These are phyloP conservation scores for Athene cunicularia DNA, from an alignment of 2,113 vertebrate species.

Conservation along the genomic window DNA sequence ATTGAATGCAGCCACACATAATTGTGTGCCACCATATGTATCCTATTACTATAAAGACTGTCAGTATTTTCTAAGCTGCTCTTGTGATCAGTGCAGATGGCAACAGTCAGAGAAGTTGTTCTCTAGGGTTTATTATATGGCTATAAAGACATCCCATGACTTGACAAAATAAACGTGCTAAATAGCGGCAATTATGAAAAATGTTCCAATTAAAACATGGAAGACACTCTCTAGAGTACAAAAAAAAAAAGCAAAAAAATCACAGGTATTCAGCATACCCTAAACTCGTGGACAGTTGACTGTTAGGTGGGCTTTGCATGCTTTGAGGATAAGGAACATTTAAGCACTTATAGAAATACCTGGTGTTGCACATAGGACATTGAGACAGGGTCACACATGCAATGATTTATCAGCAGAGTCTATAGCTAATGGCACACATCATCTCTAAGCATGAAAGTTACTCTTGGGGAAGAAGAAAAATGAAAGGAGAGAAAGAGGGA, in stretches of 20 bases:
- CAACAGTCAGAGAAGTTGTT: conserved; percentile 76
- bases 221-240: conserved; percentile 9
- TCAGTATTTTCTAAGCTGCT: conserved; percentile 74
- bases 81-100: conserved; percentile 79
- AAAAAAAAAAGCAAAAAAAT: neutral
- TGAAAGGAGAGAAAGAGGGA: neutral
- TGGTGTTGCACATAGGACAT: neutral
- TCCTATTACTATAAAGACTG: conserved; percentile 78
- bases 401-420: neutral
- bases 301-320: neutral
- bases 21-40: conserved; percentile 79
- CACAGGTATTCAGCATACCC: neutral
- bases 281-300: neutral
- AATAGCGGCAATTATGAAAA: conserved; percentile 78
- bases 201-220: conserved; percentile 68
- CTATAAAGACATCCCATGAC: conserved; percentile 77
- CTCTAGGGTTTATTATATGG: conserved; percentile 79
- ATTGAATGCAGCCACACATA: conserved; percentile 80
- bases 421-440: neutral
- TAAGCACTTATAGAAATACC: neutral
- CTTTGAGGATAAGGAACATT: neutral
- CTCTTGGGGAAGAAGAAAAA: neutral
- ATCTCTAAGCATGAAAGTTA: neutral
- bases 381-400: neutral
- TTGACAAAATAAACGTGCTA: conserved; percentile 78